Evolutionary conservation across 2,797 vertebrate species (phyloP).

Genomic region (Micropoecilia bifurca): DNA sequence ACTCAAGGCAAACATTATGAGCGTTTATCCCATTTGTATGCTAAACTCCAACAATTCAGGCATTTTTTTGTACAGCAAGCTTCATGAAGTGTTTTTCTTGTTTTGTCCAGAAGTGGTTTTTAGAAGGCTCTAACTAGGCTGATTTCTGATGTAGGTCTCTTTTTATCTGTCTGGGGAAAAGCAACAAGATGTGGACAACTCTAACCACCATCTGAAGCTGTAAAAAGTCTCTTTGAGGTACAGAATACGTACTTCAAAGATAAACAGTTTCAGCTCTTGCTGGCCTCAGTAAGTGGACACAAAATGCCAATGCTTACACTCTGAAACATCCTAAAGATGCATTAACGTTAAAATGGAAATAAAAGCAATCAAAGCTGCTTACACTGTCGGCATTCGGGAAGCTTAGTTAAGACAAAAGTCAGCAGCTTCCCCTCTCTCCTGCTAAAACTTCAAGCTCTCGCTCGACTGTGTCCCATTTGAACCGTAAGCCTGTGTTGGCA

Average conservation of each 20-base stretch:
- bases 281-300: constrained; percentile 16
- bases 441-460: constrained; percentile 30
- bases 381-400: neutral
- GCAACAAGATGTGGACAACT: constrained; percentile 41
- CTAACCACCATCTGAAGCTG: constrained; percentile 37
- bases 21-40: neutral
- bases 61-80: neutral
- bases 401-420: constrained; percentile 31
- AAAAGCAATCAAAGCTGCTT: constrained; percentile 12
- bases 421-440: constrained; percentile 34
- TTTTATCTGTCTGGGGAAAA: neutral
- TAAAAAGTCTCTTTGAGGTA: constrained; percentile 32
- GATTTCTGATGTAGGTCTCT: neutral
- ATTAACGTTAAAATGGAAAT: constrained; percentile 35
- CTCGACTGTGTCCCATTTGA: constrained; percentile 46
- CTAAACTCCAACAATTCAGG: neutral
- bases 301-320: constrained; percentile 27
- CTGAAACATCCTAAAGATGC: neutral
- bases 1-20: neutral
- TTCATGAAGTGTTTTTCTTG: neutral
- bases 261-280: constrained; percentile 26
- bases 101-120: neutral
- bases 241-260: neutral
- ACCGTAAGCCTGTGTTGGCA: constrained; percentile 50
- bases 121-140: neutral